These are phyloP conservation scores for Eurytoma californica DNA, from an alignment of 2,888 invertebrate genomes.

Conservation along the genomic window DNA sequence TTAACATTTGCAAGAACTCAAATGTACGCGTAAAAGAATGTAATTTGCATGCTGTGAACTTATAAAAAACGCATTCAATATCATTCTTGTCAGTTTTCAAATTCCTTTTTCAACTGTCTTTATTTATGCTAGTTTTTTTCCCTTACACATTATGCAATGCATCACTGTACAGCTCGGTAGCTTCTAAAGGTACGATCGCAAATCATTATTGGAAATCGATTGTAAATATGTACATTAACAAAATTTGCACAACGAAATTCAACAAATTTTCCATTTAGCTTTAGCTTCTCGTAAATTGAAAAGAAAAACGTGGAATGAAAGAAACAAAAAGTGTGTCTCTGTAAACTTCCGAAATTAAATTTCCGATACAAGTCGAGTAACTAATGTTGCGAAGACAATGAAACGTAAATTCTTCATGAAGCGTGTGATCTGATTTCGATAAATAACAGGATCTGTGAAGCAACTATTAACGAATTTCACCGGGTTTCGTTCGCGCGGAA, in stretches of 20 bases:
- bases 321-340: no score
- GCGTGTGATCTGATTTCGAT: no score
- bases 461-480: conserved; percentile 6
- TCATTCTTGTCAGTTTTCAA: conserved; percentile 14
- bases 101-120: not conserved
- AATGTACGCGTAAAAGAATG: not conserved
- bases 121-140: not conserved
- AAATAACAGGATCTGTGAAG: not conserved
- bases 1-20: not conserved
- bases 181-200: no score
- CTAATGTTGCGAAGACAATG: no score
- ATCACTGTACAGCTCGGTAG: not conserved
- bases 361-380: no score
- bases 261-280: no score
- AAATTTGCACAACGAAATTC: no score
- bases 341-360: no score
- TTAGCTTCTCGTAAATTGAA: not conserved
- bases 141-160: not conserved
- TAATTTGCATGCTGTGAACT: not conserved
- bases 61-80: conserved; percentile 17
- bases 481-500: no score
- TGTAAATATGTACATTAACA: no score
- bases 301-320: not conserved
- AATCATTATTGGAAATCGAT: no score
- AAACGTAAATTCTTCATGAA: no score